Percentiles rank a stretch among this genome's conserved stretches.
phyloP scores from a whole-genome alignment of 2,888 invertebrate genomes.

The Protonemura montana region DNA sequence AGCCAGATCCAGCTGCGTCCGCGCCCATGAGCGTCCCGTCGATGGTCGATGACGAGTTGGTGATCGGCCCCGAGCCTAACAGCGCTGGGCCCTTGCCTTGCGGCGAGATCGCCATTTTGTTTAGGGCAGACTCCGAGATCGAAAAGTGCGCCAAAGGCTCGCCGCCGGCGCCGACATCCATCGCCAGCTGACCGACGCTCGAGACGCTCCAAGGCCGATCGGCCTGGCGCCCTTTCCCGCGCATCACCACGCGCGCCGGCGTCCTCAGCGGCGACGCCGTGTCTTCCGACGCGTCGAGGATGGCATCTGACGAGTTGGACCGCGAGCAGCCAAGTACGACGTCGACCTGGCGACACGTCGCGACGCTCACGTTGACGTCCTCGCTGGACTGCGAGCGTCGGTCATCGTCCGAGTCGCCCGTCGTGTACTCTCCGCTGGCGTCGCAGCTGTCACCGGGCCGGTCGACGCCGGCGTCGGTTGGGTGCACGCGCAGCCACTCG shows the following conservation, averaged over 20 bases:
- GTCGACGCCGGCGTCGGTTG: conserved; percentile 53
- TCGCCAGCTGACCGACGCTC: conserved; percentile 73
- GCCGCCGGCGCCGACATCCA: conserved; percentile 55
- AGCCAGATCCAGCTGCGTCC: conserved; percentile 53
- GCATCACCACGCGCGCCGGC: conserved; percentile 63
- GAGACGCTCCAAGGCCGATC: conserved; percentile 87
- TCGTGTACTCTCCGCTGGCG: conserved; percentile 89
- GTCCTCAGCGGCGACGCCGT: conserved; percentile 29
- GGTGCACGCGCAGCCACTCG: conserved; percentile 72
- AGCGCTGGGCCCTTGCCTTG: conserved; percentile 51
- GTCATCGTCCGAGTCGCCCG: conserved; percentile 73
- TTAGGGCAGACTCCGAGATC: conserved; percentile 87
- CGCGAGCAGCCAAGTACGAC: conserved; percentile 53
- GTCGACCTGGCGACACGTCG: conserved; percentile 66
- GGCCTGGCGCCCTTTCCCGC: conserved; percentile 64
- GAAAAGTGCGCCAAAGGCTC: conserved; percentile 71
- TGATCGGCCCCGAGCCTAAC: conserved; percentile 9
- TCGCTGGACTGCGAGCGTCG: conserved; percentile 79
- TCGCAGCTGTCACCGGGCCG: conserved; percentile 78
- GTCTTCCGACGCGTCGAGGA: conserved; percentile 50
- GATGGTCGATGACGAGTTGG: conserved; percentile 64
- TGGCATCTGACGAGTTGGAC: conserved; percentile 51
- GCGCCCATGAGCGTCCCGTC: conserved; percentile 59
- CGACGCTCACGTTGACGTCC: conserved; percentile 73
- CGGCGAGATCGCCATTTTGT: conserved; percentile 66